These are phyloP conservation scores for Turritopsis dohrnii DNA, from an alignment of 30 jellyfish, hydroid and myxozoan species.

Conservation along the genomic window DNA sequence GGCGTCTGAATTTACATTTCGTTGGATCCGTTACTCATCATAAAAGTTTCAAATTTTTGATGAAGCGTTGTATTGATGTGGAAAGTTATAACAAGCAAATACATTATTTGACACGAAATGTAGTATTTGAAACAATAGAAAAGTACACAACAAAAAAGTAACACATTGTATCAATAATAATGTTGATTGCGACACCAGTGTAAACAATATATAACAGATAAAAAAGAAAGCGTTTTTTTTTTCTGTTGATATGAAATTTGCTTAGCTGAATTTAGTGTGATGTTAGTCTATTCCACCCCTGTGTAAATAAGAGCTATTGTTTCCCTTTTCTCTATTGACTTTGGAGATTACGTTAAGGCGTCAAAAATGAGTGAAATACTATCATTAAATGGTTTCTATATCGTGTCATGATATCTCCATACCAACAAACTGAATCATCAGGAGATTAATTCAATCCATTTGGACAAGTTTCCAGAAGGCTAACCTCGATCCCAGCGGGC, in stretches of 20 bases:
- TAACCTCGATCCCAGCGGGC: no score
- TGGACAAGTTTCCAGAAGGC: background rate
- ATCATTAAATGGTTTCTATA: background rate
- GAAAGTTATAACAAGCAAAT: background rate
- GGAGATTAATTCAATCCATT: background rate
- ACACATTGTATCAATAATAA: background rate
- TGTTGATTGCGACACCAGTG: background rate
- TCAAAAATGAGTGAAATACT: background rate
- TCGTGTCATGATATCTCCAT: background rate
- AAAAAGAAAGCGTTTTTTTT: background rate
- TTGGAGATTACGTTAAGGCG: conserved; percentile 5
- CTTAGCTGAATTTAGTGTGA: conserved; percentile 6
- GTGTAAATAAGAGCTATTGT: background rate
- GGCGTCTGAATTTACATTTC: background rate
- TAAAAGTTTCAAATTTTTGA: background rate
- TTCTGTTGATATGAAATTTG: background rate
- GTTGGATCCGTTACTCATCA: background rate
- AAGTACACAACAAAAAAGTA: background rate
- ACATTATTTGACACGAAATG: background rate
- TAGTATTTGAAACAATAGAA: background rate
- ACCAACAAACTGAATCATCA: background rate
- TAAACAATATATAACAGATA: background rate
- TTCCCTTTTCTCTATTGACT: background rate
- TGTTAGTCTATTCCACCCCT: conserved; percentile 19
- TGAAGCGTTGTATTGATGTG: background rate